These are phyloP conservation scores for Aulostomus chinensis DNA, from an alignment of 2,797 vertebrate species.

Conservation along the genomic window DNA sequence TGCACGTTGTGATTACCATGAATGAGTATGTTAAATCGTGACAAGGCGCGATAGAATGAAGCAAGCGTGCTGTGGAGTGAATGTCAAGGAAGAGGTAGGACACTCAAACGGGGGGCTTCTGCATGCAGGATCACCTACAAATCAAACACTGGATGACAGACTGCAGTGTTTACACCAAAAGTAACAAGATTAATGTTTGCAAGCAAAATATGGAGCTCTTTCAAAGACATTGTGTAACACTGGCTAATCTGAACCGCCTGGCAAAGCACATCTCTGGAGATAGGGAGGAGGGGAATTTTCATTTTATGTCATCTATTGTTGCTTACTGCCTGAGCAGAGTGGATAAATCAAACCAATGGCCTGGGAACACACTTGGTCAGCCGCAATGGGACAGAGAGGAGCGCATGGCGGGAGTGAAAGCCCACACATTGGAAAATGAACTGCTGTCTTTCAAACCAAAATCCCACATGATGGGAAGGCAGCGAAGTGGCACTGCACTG, in stretches of 20 bases:
- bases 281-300: constrained; percentile 3
- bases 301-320: constrained; percentile 30
- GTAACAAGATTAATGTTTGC: no score
- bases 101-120: no score
- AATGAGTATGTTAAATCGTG: no score
- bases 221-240: constrained; percentile 6
- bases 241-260: constrained; percentile 1
- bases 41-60: no score
- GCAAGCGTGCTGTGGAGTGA: no score
- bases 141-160: no score
- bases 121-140: no score
- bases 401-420: constrained; percentile 32
- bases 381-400: constrained; percentile 20
- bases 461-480: constrained; percentile 72
- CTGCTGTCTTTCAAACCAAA: constrained; percentile 68
- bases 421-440: constrained; percentile 66
- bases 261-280: no score
- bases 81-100: no score
- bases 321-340: constrained; percentile 39
- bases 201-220: no score
- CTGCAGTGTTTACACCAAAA: no score
- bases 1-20: no score
- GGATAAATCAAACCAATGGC: constrained; percentile 63
- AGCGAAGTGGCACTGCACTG: constrained; percentile 68
- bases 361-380: constrained; percentile 56